phyloP scores from a whole-genome alignment of 2,113 vertebrate species.

The Mus pahari region DNA sequence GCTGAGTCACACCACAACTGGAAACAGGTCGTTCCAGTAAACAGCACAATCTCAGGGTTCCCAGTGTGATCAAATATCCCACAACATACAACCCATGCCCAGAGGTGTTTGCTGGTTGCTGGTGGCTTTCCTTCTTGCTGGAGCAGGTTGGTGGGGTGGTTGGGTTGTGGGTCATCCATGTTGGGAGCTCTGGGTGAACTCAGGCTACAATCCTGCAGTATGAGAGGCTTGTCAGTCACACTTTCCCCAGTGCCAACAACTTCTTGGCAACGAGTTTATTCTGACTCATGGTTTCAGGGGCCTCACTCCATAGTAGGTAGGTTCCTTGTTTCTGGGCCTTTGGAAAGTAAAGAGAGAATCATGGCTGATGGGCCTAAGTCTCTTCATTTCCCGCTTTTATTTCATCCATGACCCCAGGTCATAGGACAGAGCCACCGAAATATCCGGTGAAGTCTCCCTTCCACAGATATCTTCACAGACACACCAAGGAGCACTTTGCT shows the following conservation, averaged over 20 bases:
- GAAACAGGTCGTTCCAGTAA: too few relatives aligned
- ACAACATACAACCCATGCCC: not conserved
- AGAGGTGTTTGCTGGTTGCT: not conserved
- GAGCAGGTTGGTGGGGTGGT: not conserved
- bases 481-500: not conserved
- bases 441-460: not conserved
- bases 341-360: not conserved
- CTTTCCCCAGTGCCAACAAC: not conserved
- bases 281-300: not conserved
- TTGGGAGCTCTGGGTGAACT: not conserved
- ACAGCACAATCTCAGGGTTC: too few relatives aligned
- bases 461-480: not conserved
- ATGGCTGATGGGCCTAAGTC: not conserved
- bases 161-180: not conserved
- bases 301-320: not conserved
- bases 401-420: not conserved
- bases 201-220: not conserved
- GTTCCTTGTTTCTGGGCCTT: not conserved
- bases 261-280: not conserved
- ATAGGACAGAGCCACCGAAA: not conserved
- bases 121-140: not conserved
- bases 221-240: too few relatives aligned
- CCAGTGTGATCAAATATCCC: too few relatives aligned
- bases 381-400: not conserved
- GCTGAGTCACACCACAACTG: too few relatives aligned